Base-by-base conservation (phyloP, 1,140 invertebrate genomes). In the Pseudoatta argentina region DNA sequence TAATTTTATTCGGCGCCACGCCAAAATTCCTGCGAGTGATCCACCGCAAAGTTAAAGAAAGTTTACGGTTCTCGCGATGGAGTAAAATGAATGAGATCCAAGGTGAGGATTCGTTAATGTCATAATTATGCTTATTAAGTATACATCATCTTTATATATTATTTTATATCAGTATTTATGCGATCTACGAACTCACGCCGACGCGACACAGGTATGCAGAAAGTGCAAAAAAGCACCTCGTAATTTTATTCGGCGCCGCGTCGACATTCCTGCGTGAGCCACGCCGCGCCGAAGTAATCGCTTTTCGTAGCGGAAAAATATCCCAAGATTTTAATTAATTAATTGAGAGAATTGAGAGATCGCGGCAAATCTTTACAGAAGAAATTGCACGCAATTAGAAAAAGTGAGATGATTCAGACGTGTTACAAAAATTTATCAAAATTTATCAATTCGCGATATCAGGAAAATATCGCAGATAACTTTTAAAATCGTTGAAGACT, bases 1-100 rank as follows among this genome's bases (percentile, higher is more conserved):
- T 79, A 79, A 79, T 79, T 67, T 79, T 79, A 79, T 79, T 79
- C 63, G 77, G 48, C 77, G 77, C 63, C 77, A n/a, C 44, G 34
- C 24, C 39, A 67, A 73, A 73, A 82, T 73, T 82, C 64, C 79
- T 82, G n/a, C 18, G 34, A 12, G 53, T 34, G 53, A 48, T 21
- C 14, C 21, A 39, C 48, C 14, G 51, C 16, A 5, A 57, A 44
- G 55, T 59, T 18, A 21, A 73, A 69, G 78, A 82, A 82, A 82
- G 67, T 82, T 69, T 69, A 53, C 48, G 30, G 30, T 34, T 69
- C n/a, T 8, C 34, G 55, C 18, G 30, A 16, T 44, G 39, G 30
- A 72, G 66, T 73, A 24, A 72, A 72, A 61, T 72, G 34, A 8
- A 71, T 18, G 44, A 66, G 1, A 18, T 44, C 3, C 71, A 64